Base-by-base conservation (phyloP, 2,888 invertebrate species). In the Hydrotaea cyrtoneurina region DNA sequence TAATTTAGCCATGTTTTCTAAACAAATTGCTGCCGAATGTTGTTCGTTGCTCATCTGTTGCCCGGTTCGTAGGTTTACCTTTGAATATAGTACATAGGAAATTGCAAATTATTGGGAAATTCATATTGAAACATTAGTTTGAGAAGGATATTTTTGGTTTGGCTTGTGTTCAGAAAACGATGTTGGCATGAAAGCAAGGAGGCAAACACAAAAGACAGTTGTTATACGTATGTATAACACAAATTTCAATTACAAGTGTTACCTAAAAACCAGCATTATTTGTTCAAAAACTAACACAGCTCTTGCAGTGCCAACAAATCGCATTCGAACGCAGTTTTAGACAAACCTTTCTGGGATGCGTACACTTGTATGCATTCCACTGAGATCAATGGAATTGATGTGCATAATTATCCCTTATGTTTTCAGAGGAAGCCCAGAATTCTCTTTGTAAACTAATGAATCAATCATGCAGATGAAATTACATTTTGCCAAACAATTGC, bases 191-290 rank as follows among this genome's bases (percentile, higher is more conserved):
- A 3, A 10, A 10, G 43, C 7, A 3, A 43, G 15, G 15, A 43
- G 3, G 43, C 43, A 19, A 15, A 2, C 17, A 2, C 36, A 64
- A 66, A 64, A 39, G 1, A 39, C 3, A 3, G 39, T 8, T 39
- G 39, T 39, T 39, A 13, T 3, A 10, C 26, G 71, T 74, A n/a
- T n/a, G n/a, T 77, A 23, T 64, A 69, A 50, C 57, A 86, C 88
- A 89, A 89, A 88, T 89, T 88, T 87, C 89, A 90, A 90, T 90
- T 88, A 88, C 89, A 88, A 86, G 87, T 89, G 88, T 87, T 88
- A 87, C 87, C 88, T 87, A 87, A 31, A 39, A 39, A 87, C 88
- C 89, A 87, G 87, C 88, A 88, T 87, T 88, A 88, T 87, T 89
- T 87, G 87, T 80, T 26, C 39, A 23, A 53, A 79, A 36, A 71